These are phyloP conservation scores for Bettongia penicillata DNA, from an alignment of 2,113 vertebrate genomes.

Conservation along the genomic window DNA sequence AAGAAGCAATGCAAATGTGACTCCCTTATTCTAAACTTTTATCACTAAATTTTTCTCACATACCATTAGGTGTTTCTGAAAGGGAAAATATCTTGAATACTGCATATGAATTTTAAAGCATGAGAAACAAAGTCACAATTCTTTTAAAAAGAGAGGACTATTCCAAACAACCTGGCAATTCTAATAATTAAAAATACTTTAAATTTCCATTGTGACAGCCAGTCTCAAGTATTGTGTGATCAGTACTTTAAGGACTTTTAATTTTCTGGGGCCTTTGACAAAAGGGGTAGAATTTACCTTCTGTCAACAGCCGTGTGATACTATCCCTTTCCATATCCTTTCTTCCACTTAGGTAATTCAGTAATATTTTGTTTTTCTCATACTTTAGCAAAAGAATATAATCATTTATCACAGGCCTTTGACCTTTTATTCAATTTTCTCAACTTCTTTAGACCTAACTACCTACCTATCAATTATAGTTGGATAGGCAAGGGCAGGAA, in stretches of 20 bases:
- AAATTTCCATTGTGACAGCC: not conserved
- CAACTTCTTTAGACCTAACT: not conserved
- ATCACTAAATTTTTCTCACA: conserved; percentile 55
- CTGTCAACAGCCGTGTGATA: not conserved
- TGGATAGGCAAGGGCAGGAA: not conserved
- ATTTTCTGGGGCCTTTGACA: not conserved
- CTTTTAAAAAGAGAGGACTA: not conserved
- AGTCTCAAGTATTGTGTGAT: not conserved
- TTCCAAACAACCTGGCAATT: not conserved
- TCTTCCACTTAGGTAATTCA: not conserved
- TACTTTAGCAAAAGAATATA: not conserved
- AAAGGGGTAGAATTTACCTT: not conserved
- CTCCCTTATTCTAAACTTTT: conserved; percentile 47
- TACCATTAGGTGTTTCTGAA: not conserved
- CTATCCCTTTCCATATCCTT: not conserved
- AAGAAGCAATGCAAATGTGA: conserved; percentile 29
- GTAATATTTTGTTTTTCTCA: not conserved
- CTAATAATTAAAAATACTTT: conserved; percentile 1
- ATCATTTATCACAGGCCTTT: not conserved
- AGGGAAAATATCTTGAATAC: not conserved
- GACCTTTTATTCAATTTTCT: conserved; percentile 3
- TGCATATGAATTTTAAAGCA: conserved; percentile 1
- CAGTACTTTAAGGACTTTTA: not conserved
- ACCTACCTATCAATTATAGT: not conserved
- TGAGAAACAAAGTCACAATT: conserved; percentile 7